phyloP scores from a whole-genome alignment of 2,113 vertebrate species.

The mouse (Mus musculus) region DNA sequence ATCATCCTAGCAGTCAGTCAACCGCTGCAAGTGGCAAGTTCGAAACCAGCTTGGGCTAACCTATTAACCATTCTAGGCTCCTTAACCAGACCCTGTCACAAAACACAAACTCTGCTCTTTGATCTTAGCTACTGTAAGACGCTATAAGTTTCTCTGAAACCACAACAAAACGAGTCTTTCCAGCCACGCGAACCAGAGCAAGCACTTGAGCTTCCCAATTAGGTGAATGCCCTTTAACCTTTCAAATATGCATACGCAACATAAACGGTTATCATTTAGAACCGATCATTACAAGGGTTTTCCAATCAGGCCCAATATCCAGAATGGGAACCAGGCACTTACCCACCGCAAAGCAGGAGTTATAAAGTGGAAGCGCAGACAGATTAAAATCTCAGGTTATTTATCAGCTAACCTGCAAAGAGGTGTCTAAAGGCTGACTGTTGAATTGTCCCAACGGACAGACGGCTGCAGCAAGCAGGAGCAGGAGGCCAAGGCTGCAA shows the following conservation, averaged over 20 bases:
- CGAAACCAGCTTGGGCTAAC: background rate
- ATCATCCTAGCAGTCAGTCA: background rate
- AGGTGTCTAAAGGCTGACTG: constrained; percentile 5
- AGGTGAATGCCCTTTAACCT: constrained; percentile 47
- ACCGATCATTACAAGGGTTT: constrained; percentile 27
- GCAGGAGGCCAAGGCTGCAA: constrained; percentile 61
- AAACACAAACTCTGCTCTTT: background rate
- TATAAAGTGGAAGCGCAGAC: constrained; percentile 43
- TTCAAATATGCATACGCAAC: constrained; percentile 59
- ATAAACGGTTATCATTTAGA: constrained; percentile 12
- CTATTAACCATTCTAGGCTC: background rate
- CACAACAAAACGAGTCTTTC: background rate
- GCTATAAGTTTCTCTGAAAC: constrained; percentile 48
- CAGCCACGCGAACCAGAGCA: background rate
- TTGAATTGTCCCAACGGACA: background rate
- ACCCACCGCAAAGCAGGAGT: constrained; percentile 61
- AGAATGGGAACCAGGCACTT: constrained; percentile 66
- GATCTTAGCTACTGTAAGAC: background rate
- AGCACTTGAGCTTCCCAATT: background rate
- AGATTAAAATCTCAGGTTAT: constrained; percentile 54
- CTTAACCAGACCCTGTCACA: background rate
- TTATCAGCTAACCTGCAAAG: constrained; percentile 50
- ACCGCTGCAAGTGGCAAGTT: background rate
- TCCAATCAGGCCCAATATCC: constrained; percentile 49
- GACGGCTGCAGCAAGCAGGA: constrained; percentile 13